Evolutionary conservation across 2,113 vertebrate species (phyloP), one percentile per base, ranked within the genome.

Genomic region (Seriola dumerili): DNA sequence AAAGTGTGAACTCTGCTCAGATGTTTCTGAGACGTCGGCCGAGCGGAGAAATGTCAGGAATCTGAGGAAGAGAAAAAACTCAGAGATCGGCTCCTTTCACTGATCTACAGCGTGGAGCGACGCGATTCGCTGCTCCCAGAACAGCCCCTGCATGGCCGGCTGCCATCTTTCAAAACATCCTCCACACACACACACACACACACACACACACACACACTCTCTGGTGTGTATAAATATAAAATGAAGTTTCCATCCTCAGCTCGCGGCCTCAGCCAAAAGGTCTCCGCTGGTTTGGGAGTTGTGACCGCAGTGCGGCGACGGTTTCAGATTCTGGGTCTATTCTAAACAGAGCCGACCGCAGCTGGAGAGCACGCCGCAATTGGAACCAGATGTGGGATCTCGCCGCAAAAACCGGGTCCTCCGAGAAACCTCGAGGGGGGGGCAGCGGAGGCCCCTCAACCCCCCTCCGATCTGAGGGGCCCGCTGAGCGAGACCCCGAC

Each of bases 341-440:
- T 94, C 93, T 94, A 96, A 96, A 95, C 90, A 94, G 83, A 94
- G 85, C 70, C 76, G 94, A 95, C 95, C 95, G 85, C 95, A 96
- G 86, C 90, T 93, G 92, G 92, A 95, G 95, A 74, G 92, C 1
- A 90, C 80, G 85, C 92, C 94, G 76, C 94, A 96, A 96, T 92
- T 93, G 81, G 93, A 97, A 97, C 95, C 94, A 96, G 91, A 96
- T 96, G 95, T 95, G 89, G 85, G 87, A 91, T 70, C 72, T 80
- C 29, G 85, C 95, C 93, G 84, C 94, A 96, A 93, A 78, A 82
- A 71, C 58, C 87, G 71, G 91, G 89, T 85, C 72, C 91, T 76
- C 63, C 2, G 62, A 86, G 73, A 68, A 78, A 63, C 65, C 69
- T 6, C 57, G 58, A 62, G 38, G 59, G 44, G 36, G 42, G 7